Evolutionary conservation across 2,888 invertebrate species (phyloP).

Genomic region (Prosopocoilus inquinatus): DNA sequence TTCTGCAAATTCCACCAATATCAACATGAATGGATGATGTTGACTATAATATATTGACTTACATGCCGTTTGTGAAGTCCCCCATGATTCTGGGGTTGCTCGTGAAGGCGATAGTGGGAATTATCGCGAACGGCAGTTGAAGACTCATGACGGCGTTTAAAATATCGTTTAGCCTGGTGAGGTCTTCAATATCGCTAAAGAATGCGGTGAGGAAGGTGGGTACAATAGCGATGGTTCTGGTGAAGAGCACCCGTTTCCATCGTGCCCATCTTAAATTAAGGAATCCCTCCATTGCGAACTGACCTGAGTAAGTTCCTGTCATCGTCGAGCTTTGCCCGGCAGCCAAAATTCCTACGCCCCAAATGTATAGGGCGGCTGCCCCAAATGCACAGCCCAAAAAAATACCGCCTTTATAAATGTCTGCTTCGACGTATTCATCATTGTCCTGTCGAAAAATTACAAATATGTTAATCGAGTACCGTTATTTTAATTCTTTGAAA

Average conservation of each 20-base stretch:
- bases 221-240: conserved; percentile 75
- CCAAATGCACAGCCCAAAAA: conserved; percentile 76
- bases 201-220: conserved; percentile 69
- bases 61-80: conserved; percentile 76
- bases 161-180: conserved; percentile 78
- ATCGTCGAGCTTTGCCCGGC: conserved; percentile 82
- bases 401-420: conserved; percentile 71
- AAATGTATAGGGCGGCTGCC: conserved; percentile 72
- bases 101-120: conserved; percentile 84
- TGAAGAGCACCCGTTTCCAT: conserved; percentile 83
- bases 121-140: conserved; percentile 82
- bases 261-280: conserved; percentile 78
- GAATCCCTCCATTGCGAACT: conserved; percentile 89
- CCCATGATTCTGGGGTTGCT: conserved; percentile 77
- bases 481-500: no score
- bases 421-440: conserved; percentile 57
- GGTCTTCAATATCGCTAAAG: conserved; percentile 63
- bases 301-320: conserved; percentile 81
- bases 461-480: no score
- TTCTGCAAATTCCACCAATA: conserved; percentile 52
- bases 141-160: conserved; percentile 84
- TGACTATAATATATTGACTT: conserved; percentile 43
- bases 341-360: conserved; percentile 78
- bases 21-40: background rate
- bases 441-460: conserved; percentile 47